phyloP scores from a whole-genome alignment of 2,797 vertebrate genomes.

The Gambusia yucatana region DNA sequence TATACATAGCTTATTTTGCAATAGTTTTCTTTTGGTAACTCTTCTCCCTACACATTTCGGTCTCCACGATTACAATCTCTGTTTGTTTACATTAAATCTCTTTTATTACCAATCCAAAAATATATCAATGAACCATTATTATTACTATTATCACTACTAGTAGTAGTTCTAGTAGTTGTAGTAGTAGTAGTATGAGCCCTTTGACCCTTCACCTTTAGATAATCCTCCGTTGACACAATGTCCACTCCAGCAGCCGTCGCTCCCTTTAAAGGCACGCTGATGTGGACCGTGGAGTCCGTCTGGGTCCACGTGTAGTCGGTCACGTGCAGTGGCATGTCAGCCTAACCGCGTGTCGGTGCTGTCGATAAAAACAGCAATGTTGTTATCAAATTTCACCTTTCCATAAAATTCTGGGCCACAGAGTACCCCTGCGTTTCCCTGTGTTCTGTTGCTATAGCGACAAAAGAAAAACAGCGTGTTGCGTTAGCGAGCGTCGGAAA shows the following conservation, averaged over 20 bases:
- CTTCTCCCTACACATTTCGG: no score
- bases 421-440: background rate
- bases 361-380: background rate
- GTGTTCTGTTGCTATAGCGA: slow-evolving; percentile 13
- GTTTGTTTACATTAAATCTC: no score
- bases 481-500: slow-evolving; percentile 1
- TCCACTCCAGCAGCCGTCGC: slow-evolving; percentile 66
- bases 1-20: no score
- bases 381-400: background rate
- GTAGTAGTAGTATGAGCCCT: background rate
- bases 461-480: background rate
- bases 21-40: no score
- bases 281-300: slow-evolving; percentile 75
- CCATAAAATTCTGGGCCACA: no score
- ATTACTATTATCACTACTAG: background rate
- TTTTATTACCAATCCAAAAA: no score
- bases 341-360: background rate
- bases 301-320: slow-evolving; percentile 88
- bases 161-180: background rate
- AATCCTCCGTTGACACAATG: slow-evolving; percentile 86
- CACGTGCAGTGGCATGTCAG: slow-evolving; percentile 82
- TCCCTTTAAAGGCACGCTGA: slow-evolving; percentile 86
- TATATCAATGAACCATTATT: no score
- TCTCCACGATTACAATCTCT: no score
- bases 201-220: slow-evolving; percentile 86